Evolutionary conservation across 1,140 invertebrate species (phyloP).

Genomic region (Antheraea mylitta): DNA sequence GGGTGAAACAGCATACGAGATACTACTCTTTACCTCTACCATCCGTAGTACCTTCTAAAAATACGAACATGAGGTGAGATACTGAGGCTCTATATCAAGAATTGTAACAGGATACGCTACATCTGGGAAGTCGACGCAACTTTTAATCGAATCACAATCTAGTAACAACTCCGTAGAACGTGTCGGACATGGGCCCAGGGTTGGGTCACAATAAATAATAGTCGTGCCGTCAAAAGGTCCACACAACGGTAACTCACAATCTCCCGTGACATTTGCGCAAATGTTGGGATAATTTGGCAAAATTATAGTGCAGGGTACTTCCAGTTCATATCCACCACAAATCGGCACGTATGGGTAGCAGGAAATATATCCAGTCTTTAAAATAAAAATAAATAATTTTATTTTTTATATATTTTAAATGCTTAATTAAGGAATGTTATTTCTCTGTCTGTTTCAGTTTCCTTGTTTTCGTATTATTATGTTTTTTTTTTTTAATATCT

Average conservation of each 20-base stretch:
- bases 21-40: too few relatives aligned
- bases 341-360: too few relatives aligned
- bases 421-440: too few relatives aligned
- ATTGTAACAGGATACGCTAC: conserved; percentile 39
- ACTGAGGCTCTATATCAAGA: conserved; percentile 36
- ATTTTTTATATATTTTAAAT: too few relatives aligned
- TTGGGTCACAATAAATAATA: conserved; percentile 21
- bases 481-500: too few relatives aligned
- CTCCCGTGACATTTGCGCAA: background rate
- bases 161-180: conserved; percentile 17
- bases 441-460: too few relatives aligned
- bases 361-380: too few relatives aligned
- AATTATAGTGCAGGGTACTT: background rate
- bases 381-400: too few relatives aligned
- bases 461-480: too few relatives aligned
- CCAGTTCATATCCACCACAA: background rate
- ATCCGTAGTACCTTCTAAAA: too few relatives aligned
- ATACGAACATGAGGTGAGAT: background rate
- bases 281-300: background rate
- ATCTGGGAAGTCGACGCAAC: conserved; percentile 39
- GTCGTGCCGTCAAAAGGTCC: conserved; percentile 20
- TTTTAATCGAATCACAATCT: conserved; percentile 9
- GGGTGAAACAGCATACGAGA: too few relatives aligned
- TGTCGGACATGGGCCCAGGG: conserved; percentile 20
- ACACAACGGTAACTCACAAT: background rate